Evolutionary conservation across 2,797 vertebrate genomes (phyloP), one percentile per base, ranked within the genome.

Genomic region (Spinus pinus): DNA sequence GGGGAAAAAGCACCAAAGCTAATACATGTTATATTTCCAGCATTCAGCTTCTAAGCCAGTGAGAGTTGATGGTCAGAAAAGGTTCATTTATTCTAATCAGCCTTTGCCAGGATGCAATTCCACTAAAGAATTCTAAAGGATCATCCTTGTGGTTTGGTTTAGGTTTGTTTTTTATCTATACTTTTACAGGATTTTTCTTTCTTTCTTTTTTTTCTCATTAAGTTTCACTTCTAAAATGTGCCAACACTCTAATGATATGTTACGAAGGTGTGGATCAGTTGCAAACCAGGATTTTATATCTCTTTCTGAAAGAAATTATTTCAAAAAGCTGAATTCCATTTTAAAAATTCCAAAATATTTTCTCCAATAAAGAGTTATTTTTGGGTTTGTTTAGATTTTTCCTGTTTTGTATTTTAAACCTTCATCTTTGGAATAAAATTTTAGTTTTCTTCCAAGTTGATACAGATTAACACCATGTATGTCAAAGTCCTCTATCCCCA

Each of bases 111-210:
- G 62, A 66, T 81, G 65, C 54, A 98, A 96, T 66, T 93, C 61
- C 97, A 96, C 93, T 95, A 82, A 65, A 94, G 57, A 93, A 93
- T 96, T 97, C 95, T 95, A 95, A 94, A 53, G 85, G 95, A 97
- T 97, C 93, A 97, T 96, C 88, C 95, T 33, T 97, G 95, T 95
- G 41, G 85, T 94, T 88, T 93, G 69, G 64, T 92, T 93, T 97
- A 96, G 54, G 86, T 89, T 87, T 96, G 54, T 46, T 96, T 92
- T 53, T 91, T 50, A 84, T 73, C 80, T 88, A 84, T 10, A 90
- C 10, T 60, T 91, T 53, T 70, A 49, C 6, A 62, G 6, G n/a
- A 73, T 73, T 87, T 92, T 46, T 51, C 39, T n/a, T 81, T 81
- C 14, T 51, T 35, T 49, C 2, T 18, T 41, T 49, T 49, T 60